Evolutionary conservation across 1,140 invertebrate species (phyloP), one percentile per base, ranked within the genome.

Genomic region (Neodiprion pinetum): DNA sequence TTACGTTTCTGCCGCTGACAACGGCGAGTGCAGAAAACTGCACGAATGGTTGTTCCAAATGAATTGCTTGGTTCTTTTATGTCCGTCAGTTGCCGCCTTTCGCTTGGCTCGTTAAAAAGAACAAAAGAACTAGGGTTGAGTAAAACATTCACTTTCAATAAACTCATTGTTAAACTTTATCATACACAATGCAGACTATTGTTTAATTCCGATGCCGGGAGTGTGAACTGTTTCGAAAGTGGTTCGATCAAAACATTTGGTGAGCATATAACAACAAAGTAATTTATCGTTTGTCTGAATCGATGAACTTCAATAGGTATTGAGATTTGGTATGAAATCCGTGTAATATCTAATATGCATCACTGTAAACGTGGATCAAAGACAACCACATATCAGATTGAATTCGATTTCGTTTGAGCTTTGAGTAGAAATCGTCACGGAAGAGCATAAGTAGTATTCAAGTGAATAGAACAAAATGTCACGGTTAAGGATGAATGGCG

Each of bases 61-160:
- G 53, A 61, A 14, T 61, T 61, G 53, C 53, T 17, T 61, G 28
- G 53, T 61, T 61, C 53, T 61, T 61, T 61, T 61, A 61, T 61
- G 9, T 8, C 28, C 28, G n/a, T 17, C 0, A 17, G 53, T 17
- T 61, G 9, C 53, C n/a, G 9, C 53, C n/a, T 61, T 61, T 61
- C 53, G 53, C 53, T 17, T 61, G n/a, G 53, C 11, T 12, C 7
- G n/a, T 14, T 61, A 17, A 9, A 61, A 61, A 61, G 28, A 40
- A 40, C 28, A 40, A 40, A 40, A 40, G 28, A 40, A 5, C 28
- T 40, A 5, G 28, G 1, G 28, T 17, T 61, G 4, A 12, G n/a
- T 17, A 9, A 61, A 61, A 61, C 53, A 61, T 61, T 61, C n/a
- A 61, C 53, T 61, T 61, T 61, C 9, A 17, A 17, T 61, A 61